Base-by-base conservation (phyloP, 2,113 vertebrate species). In the Eidolon helvum region DNA sequence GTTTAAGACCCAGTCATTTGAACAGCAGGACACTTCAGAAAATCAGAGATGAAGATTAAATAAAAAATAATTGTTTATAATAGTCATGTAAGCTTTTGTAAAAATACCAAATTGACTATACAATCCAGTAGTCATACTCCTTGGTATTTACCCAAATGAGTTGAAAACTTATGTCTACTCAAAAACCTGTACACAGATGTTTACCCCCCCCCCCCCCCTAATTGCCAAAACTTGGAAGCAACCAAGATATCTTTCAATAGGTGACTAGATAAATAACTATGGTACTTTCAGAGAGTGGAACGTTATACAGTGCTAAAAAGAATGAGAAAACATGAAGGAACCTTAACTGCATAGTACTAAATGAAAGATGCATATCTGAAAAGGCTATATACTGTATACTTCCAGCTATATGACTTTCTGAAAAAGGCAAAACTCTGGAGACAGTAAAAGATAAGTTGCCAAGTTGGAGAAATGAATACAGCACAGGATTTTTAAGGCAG, bases 11-110 rank as follows among this genome's bases (percentile, higher is more conserved):
- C 26, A 91, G 18, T 93, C 43, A 71, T 91, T 87, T 82, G 4
- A 87, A 69, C 1, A 72, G 4, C 74, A 69, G 35, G 30, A 50
- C 9, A 68, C 43, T 78, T 84, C 65, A 84, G 85, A 77, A 96
- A 77, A 94, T 30, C 43, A 68, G 63, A 91, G 78, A 61, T 88
- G 55, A 96, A 65, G 26, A 55, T 50, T 95, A 90, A 57, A 77
- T 43, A 90, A 82, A 77, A 95, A 86, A 14, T 69, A 83, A 48
- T 57, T 88, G 71, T 83, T 96, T 94, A 72, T 24, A 92, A 7
- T 90, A 40, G 10, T 50, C 83, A 78, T 75, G 55, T 80, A 74
- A 91, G 2, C 38, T 90, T 86, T 90, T 92, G n/a, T 50, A 90
- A 68, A 68, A 89, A 45, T 91, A 61, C 16, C 71, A 33, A 21